Conservation (phyloP, 2,797 vertebrate genomes). For the Micropoecilia bifurca region DNA sequence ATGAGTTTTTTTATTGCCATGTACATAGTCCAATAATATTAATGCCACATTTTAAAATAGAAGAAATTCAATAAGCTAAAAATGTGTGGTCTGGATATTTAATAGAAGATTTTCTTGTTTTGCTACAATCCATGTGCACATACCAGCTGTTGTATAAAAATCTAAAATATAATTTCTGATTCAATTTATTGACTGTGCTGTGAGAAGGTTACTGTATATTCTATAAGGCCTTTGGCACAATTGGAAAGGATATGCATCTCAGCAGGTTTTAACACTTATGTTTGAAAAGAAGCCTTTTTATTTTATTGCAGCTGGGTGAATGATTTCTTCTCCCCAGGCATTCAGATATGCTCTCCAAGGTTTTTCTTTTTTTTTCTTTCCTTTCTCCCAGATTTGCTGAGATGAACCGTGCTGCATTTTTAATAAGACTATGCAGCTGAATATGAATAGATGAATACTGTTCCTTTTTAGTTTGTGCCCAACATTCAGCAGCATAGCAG, state of each 20-base stretch:
- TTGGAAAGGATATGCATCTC: conserved; percentile 9
- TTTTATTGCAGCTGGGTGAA: conserved; percentile 15
- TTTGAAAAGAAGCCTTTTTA: background rate
- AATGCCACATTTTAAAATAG: background rate
- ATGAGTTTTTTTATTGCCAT: too few species aligned
- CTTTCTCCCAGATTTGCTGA: conserved; percentile 16
- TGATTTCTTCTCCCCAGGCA: conserved; percentile 22
- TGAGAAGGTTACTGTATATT: conserved; percentile 13
- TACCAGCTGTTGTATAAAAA: conserved; percentile 1
- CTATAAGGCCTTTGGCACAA: conserved; percentile 12
- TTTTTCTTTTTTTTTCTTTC: conserved; percentile 1
- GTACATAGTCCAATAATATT: background rate
- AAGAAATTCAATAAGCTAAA: background rate
- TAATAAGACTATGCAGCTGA: conserved; percentile 24
- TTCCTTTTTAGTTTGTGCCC: conserved; percentile 1
- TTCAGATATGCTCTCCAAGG: conserved; percentile 23
- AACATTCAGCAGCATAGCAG: background rate
- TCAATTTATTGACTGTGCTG: conserved; percentile 10
- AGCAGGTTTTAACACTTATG: conserved; percentile 1
- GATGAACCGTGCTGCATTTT: conserved; percentile 17
- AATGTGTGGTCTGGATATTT: background rate
- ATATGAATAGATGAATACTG: background rate
- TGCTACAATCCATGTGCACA: conserved; percentile 6
- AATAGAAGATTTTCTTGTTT: conserved; percentile 2
- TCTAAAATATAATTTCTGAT: background rate